These are phyloP conservation scores for Anthonomus grandis DNA, from an alignment of 1,140 invertebrate genomes.

Conservation along the genomic window DNA sequence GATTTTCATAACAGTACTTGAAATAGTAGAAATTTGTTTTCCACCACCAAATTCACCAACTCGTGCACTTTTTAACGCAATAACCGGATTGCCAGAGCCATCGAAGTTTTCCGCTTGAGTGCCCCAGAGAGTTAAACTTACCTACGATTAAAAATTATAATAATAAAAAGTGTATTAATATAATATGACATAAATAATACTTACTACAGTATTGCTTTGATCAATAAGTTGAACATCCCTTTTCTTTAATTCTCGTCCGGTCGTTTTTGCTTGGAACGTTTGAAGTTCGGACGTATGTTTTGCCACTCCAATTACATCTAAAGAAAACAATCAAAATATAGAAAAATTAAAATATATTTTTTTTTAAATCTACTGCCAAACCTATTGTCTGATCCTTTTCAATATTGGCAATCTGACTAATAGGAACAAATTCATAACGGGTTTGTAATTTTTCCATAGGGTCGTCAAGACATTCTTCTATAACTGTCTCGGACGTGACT, in stretches of 20 bases:
- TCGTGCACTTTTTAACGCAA: conserved; percentile 77
- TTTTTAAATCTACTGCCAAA: no score
- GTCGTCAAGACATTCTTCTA: conserved; percentile 67
- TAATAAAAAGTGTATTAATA: background rate
- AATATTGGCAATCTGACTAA: conserved; percentile 70
- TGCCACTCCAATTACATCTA: conserved; percentile 90
- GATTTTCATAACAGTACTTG: conserved; percentile 63
- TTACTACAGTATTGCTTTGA: conserved; percentile 73
- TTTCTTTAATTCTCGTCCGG: conserved; percentile 83
- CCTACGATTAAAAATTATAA: no score
- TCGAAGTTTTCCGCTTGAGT: conserved; percentile 81
- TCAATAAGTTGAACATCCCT: conserved; percentile 88
- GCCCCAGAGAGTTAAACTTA: conserved; percentile 74
- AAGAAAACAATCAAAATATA: no score
- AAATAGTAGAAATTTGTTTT: conserved; percentile 60
- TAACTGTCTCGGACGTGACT: conserved; percentile 74
- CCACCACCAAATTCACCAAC: conserved; percentile 75
- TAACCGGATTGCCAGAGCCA: conserved; percentile 68
- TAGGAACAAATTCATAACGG: conserved; percentile 79
- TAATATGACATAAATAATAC: no score
- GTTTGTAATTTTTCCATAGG: conserved; percentile 62
- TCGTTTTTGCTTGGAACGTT: conserved; percentile 67
- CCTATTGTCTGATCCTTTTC: conserved; percentile 68
- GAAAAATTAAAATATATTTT: no score
- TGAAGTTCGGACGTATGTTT: conserved; percentile 70